phyloP scores from a whole-genome alignment of 2,888 invertebrate species.

The Hirtodrosophila cameraria region DNA sequence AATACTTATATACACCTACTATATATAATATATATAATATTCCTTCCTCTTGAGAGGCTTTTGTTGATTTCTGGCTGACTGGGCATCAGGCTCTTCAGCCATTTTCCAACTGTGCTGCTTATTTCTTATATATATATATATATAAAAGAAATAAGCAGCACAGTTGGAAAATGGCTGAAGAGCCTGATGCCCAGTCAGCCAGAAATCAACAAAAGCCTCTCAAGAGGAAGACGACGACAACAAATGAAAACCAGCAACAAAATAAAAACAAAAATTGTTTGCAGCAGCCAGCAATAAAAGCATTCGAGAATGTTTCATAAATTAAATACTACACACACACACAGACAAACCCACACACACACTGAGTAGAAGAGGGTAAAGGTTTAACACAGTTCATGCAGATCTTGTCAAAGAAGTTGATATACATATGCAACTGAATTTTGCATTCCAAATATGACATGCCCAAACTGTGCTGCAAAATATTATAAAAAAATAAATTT shows the following conservation, averaged over 20 bases:
- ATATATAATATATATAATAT: not conserved
- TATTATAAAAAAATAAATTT: too few species aligned
- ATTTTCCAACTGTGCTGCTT: too few species aligned
- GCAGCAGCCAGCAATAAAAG: slow-evolving; percentile 34
- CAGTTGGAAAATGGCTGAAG: slow-evolving; percentile 21
- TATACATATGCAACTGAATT: too few species aligned
- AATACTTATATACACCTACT: slow-evolving; percentile 6
- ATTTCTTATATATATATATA: slow-evolving; percentile 18
- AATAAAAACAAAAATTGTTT: slow-evolving; percentile 36
- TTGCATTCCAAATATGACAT: too few species aligned
- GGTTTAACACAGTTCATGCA: too few species aligned
- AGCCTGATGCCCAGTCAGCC: slow-evolving; percentile 61
- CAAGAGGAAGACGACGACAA: slow-evolving; percentile 47
- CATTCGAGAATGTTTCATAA: slow-evolving; percentile 8
- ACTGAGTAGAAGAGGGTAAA: not conserved
- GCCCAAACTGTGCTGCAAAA: too few species aligned
- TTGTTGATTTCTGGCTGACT: too few species aligned
- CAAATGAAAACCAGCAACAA: slow-evolving; percentile 19
- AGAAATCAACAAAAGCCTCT: slow-evolving; percentile 68
- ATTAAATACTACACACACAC: slow-evolving; percentile 11
- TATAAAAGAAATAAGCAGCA: slow-evolving; percentile 27
- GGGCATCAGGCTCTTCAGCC: too few species aligned
- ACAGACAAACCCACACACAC: slow-evolving; percentile 4
- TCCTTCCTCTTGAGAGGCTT: too few species aligned
- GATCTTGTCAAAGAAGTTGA: too few species aligned